These are phyloP conservation scores for Drosophila lacertosa DNA, from an alignment of 1,140 invertebrate species.

Conservation along the genomic window DNA sequence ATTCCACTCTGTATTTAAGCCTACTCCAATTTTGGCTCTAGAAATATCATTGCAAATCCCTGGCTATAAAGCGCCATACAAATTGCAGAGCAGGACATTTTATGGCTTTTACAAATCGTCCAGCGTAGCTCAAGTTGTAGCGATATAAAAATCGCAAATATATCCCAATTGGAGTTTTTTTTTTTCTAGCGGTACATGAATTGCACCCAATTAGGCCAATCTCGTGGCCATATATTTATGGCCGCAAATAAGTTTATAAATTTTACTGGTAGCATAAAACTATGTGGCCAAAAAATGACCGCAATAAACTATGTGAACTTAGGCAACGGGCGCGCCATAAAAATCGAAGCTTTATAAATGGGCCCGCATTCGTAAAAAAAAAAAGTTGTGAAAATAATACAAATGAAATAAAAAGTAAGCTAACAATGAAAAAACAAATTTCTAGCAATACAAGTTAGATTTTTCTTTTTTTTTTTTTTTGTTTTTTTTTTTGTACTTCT, in stretches of 20 bases:
- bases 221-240: slow-evolving; percentile 71
- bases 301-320: slow-evolving; percentile 64
- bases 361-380: slow-evolving; percentile 41
- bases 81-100: slow-evolving; percentile 48
- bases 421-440: slow-evolving; percentile 24
- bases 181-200: slow-evolving; percentile 56
- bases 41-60: neutral
- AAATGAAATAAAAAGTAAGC: neutral
- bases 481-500: slow-evolving; percentile 24
- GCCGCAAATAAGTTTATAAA: slow-evolving; percentile 71
- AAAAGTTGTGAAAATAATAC: slow-evolving; percentile 22
- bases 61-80: slow-evolving; percentile 10
- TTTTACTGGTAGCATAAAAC: slow-evolving; percentile 41
- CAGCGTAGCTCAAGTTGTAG: slow-evolving; percentile 55
- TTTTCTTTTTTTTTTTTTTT: slow-evolving; percentile 19
- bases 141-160: slow-evolving; percentile 47
- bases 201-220: slow-evolving; percentile 79
- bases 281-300: slow-evolving; percentile 52
- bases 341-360: slow-evolving; percentile 77
- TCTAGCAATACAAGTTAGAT: slow-evolving; percentile 32
- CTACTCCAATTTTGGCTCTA: neutral
- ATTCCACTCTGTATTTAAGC: too few relatives aligned
- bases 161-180: slow-evolving; percentile 4
- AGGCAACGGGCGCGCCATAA: slow-evolving; percentile 51
- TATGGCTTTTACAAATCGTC: slow-evolving; percentile 66